phyloP scores from a whole-genome alignment of 2,888 invertebrate species.

The Thereva unica region DNA sequence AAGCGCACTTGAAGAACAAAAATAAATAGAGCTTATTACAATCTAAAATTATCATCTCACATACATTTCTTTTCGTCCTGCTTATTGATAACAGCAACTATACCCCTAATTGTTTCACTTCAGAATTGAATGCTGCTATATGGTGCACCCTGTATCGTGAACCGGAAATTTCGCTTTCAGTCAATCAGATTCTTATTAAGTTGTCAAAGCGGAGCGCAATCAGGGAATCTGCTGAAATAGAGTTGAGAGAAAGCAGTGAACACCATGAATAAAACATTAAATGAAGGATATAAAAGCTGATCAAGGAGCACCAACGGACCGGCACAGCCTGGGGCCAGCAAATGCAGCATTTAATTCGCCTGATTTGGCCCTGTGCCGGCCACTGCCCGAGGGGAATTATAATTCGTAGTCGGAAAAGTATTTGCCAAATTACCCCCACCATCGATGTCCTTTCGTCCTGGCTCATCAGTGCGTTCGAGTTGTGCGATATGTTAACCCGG shows the following conservation, averaged over 20 bases:
- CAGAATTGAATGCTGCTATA: constrained; percentile 14
- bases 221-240: constrained; percentile 6
- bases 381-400: constrained; percentile 39
- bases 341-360: constrained; percentile 39
- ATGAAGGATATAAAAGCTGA: constrained; percentile 41
- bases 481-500: background rate
- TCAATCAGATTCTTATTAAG: constrained; percentile 37
- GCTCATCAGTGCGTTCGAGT: constrained; percentile 11
- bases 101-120: constrained; percentile 14
- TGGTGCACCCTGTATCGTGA: background rate
- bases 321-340: constrained; percentile 15
- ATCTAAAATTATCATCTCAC: too few relatives aligned
- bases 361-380: constrained; percentile 37
- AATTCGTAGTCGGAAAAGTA: constrained; percentile 32
- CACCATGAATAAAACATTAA: constrained; percentile 37
- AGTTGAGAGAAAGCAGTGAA: constrained; percentile 7
- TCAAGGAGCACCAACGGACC: constrained; percentile 27
- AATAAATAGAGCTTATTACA: too few relatives aligned
- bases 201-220: constrained; percentile 32
- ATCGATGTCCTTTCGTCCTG: background rate
- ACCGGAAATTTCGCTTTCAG: constrained; percentile 35
- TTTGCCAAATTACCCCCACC: constrained; percentile 34
- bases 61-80: too few relatives aligned
- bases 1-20: too few relatives aligned
- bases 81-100: background rate